Evolutionary conservation across 2,113 vertebrate genomes (phyloP).

Genomic region (Pygoscelis adeliae): DNA sequence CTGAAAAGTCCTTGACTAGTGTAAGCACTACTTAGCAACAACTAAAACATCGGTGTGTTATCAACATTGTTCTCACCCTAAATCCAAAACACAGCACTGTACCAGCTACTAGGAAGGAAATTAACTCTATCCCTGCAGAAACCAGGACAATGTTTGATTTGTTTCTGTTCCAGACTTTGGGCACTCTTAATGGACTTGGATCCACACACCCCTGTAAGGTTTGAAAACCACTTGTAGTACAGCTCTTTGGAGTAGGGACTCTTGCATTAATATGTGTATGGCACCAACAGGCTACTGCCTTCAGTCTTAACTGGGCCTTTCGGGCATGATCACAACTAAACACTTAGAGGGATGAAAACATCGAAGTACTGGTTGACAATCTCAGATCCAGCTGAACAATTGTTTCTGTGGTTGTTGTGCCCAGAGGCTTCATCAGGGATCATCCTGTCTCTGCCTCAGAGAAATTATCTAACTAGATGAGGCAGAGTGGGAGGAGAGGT

Average conservation of each 20-base stretch:
- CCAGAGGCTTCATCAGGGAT: neutral
- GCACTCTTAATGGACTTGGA: neutral
- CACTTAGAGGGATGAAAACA: neutral
- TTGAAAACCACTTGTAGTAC: neutral
- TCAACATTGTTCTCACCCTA: too few relatives aligned
- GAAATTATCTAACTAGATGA: neutral
- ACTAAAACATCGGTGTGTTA: too few relatives aligned
- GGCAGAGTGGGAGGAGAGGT: neutral
- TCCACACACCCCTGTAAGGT: neutral
- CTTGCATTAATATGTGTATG: neutral
- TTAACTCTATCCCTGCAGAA: too few relatives aligned
- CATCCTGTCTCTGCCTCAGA: neutral
- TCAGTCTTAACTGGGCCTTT: neutral
- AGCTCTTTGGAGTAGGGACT: neutral
- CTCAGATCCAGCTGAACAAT: too few relatives aligned
- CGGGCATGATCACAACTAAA: neutral
- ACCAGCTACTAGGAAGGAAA: too few relatives aligned
- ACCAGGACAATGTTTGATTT: too few relatives aligned
- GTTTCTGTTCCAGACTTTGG: neutral
- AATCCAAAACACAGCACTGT: too few relatives aligned
- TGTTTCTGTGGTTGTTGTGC: neutral
- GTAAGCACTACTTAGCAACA: too few relatives aligned
- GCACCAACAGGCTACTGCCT: neutral
- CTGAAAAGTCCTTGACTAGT: too few relatives aligned
- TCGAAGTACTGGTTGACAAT: neutral